phyloP scores from a whole-genome alignment of 2,888 invertebrate species.

The Perizoma affinitatum region DNA sequence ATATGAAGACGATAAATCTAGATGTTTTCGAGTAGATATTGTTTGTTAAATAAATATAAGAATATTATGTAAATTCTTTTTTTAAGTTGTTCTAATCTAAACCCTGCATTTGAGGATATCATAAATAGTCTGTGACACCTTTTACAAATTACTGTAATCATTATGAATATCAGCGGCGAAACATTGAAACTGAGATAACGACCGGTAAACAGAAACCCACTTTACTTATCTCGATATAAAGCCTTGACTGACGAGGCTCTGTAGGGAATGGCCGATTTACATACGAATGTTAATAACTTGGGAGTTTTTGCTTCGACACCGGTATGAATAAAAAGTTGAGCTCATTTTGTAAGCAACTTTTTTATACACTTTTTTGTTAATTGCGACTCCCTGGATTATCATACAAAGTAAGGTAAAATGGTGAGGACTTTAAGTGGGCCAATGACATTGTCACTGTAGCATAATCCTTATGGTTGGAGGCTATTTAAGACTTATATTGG shows the following conservation, averaged over 20 bases:
- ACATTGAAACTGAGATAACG: slow-evolving; percentile 33
- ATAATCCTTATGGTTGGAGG: too few species aligned
- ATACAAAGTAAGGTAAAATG: slow-evolving; percentile 20
- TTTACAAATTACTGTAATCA: slow-evolving; percentile 5
- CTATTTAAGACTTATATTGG: too few species aligned
- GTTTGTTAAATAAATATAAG: too few species aligned
- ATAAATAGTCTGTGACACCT: background rate
- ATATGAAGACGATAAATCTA: too few species aligned
- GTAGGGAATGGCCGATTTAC: slow-evolving; percentile 71
- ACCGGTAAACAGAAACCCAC: slow-evolving; percentile 56
- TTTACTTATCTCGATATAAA: slow-evolving; percentile 66
- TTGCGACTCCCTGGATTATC: slow-evolving; percentile 20
- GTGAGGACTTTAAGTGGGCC: too few species aligned
- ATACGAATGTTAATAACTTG: slow-evolving; percentile 79
- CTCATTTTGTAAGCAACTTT: slow-evolving; percentile 20
- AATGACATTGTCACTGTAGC: too few species aligned
- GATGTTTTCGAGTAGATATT: too few species aligned
- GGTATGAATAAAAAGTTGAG: slow-evolving; percentile 28
- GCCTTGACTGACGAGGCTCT: slow-evolving; percentile 64
- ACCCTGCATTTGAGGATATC: too few species aligned
- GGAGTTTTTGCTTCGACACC: slow-evolving; percentile 34
- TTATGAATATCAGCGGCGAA: slow-evolving; percentile 25
- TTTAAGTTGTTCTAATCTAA: too few species aligned
- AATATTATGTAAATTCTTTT: too few species aligned
- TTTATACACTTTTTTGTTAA: slow-evolving; percentile 18